Percentiles rank a stretch among this genome's conserved stretches.
phyloP scores from a whole-genome alignment of 2,797 vertebrate species.

The Pangasius mekongensis region DNA sequence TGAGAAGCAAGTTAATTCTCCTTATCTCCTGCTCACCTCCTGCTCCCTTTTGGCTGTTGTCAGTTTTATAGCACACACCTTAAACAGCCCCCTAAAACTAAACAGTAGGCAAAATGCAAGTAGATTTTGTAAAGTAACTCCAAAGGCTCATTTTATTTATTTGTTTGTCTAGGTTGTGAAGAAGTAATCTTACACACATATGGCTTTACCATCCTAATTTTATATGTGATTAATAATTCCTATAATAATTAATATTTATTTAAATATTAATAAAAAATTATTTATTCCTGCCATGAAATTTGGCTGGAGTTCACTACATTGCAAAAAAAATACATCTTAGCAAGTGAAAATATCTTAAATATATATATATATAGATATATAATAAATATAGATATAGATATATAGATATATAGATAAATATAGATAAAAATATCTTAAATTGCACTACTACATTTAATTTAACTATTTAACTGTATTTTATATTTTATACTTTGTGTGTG shows the following conservation, averaged over 20 bases:
- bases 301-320: background rate
- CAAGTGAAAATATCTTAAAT: background rate
- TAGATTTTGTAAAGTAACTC: background rate
- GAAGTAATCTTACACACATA: background rate
- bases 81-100: constrained; percentile 30
- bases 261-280: too few relatives aligned
- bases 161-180: constrained; percentile 38
- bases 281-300: background rate
- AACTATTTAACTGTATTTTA: too few relatives aligned
- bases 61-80: constrained; percentile 37
- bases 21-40: constrained; percentile 36
- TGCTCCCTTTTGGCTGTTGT: constrained; percentile 45
- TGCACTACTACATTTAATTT: too few relatives aligned
- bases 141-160: background rate
- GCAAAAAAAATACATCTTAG: background rate
- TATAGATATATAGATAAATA: too few relatives aligned
- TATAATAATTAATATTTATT: too few relatives aligned
- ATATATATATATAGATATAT: too few relatives aligned
- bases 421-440: too few relatives aligned
- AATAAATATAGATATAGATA: background rate
- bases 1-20: constrained; percentile 39
- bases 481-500: too few relatives aligned
- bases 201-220: background rate
- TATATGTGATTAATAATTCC: background rate
- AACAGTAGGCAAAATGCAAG: constrained; percentile 19